Evolutionary conservation across 2,113 vertebrate species (phyloP), one percentile per base, ranked within the genome.

Genomic region (Struthio camelus): DNA sequence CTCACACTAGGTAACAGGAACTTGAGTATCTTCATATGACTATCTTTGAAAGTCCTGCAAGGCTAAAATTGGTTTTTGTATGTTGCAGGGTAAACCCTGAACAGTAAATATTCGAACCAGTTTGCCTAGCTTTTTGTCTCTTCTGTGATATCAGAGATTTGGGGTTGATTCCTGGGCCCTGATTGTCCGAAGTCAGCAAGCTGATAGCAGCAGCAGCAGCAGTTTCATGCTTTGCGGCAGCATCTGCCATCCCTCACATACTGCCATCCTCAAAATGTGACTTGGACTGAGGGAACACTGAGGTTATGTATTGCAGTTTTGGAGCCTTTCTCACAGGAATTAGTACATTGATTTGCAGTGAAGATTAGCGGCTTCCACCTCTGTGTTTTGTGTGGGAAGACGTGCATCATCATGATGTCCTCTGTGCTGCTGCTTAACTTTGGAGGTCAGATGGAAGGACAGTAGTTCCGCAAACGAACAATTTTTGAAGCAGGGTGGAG

Each of bases 11-110:
- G 14, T 71, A 83, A 92, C 85, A 85, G 76, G 88, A 95, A 94
- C 91, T 96, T 2, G 0, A 54, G 75, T 46, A 67, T 94, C 58
- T 92, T 36, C 28, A 42, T 65, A 59, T 42, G 76, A 72, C 48
- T 94, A 12, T 92, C n/a, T 90, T 92, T 73, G 70, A 85, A 80
- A 77, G 81, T 90, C 94, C 93, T 90, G 38, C 44, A 24, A 46
- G 54, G 23, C 87, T 62, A 10, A 59, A 50, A 70, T 58, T 87
- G 84, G 62, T 11, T 62, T 78, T 88, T 80, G n/a, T 87, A 69
- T 8, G 6, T 20, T 53, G 14, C 6, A 11, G 28, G 32, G 30
- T 80, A 75, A 67, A 13, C 36, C 30, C 62, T 51, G 32, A 87
- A 61, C 16, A 92, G 64, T 38, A 16, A 56, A 58, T 6, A 19